Percentiles rank a stretch among this genome's conserved stretches.
Evolutionary conservation across 2,888 invertebrate genomes (phyloP).

Genomic region (Laothoe populi): DNA sequence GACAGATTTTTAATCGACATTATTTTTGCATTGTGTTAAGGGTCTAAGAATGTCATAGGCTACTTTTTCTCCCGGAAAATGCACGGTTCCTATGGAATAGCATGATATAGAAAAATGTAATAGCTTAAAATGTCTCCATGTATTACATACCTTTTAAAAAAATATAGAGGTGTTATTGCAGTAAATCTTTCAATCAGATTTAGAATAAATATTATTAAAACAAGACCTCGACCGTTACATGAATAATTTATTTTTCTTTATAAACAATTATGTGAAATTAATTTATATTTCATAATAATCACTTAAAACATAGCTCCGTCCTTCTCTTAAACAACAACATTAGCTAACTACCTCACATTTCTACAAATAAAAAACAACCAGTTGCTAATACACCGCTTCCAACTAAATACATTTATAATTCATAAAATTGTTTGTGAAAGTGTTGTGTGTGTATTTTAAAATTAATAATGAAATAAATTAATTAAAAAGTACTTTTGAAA

Average conservation of each 20-base stretch:
- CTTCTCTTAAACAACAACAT: not conserved
- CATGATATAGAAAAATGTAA: no score
- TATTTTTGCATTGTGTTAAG: no score
- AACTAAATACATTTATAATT: not conserved
- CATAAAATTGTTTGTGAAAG: not conserved
- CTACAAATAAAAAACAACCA: conserved; percentile 1
- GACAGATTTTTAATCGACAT: no score
- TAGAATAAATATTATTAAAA: no score
- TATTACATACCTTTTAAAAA: no score
- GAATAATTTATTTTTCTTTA: not conserved
- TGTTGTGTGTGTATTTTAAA: not conserved
- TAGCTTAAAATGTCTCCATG: no score
- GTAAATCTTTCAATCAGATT: no score
- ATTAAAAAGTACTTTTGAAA: not conserved
- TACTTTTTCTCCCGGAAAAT: no score
- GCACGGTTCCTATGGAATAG: no score
- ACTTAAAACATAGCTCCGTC: not conserved
- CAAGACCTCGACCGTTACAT: no score
- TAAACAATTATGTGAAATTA: not conserved
- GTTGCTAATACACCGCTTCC: not conserved
- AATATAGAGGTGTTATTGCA: no score
- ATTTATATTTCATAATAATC: not conserved
- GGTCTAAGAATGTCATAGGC: no score
- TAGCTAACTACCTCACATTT: conserved; percentile 12
- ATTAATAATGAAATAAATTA: not conserved